A percentile compares a stretch with the other conserved stretches of the same genome.
phyloP scores from a whole-genome alignment of 2,888 invertebrate species.

The Ctenicera cuprea region DNA sequence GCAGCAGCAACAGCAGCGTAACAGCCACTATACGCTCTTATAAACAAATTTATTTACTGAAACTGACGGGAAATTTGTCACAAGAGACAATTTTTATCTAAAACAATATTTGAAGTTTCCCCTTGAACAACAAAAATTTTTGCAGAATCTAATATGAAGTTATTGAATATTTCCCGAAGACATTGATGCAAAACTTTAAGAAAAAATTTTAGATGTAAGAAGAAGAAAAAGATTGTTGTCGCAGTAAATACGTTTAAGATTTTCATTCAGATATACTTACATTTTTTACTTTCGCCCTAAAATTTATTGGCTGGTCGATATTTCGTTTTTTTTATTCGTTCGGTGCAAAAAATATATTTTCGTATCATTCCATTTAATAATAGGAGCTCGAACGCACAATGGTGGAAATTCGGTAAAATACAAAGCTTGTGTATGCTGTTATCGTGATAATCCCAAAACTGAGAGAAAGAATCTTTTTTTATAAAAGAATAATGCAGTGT shows the following conservation, averaged over 20 bases:
- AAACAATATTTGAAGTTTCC: constrained; percentile 7
- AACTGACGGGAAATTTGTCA: constrained; percentile 27
- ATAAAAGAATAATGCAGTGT: constrained; percentile 39
- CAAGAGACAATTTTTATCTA: neutral
- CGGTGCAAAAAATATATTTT: neutral
- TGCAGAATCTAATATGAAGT: no score
- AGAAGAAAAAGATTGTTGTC: no score
- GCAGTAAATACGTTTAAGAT: no score
- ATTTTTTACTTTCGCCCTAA: no score
- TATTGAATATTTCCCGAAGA: no score
- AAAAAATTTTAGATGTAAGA: no score
- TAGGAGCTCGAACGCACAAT: neutral
- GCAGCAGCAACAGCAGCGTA: neutral
- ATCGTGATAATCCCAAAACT: constrained; percentile 1
- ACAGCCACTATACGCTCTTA: neutral
- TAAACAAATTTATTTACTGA: constrained; percentile 29
- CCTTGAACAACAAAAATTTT: neutral
- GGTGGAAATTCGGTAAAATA: constrained; percentile 6
- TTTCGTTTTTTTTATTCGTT: no score
- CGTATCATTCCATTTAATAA: neutral
- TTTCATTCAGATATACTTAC: no score
- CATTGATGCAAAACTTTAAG: no score
- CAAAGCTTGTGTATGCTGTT: constrained; percentile 13
- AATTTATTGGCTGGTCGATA: no score
- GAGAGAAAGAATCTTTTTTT: constrained; percentile 24